Evolutionary conservation across 2,888 invertebrate genomes (phyloP), one percentile per base, ranked within the genome.

Genomic region (Anaspis maculata): DNA sequence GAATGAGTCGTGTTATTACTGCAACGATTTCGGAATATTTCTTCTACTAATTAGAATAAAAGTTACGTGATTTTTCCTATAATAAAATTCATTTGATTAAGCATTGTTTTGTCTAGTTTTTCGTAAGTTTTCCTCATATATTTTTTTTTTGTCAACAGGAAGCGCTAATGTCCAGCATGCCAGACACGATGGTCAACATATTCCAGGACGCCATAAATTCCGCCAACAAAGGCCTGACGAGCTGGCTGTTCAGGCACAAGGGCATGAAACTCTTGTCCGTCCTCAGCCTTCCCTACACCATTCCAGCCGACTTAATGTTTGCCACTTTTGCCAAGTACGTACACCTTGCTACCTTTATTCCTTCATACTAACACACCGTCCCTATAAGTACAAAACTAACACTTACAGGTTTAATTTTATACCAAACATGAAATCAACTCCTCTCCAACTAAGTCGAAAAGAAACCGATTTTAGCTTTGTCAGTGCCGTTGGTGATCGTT

Each of bases 131-230:
- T n/a, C n/a, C n/a, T n/a, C n/a, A n/a, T n/a, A n/a, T n/a, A n/a
- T n/a, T n/a, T n/a, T n/a, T n/a, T n/a, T n/a, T n/a, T n/a, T n/a
- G n/a, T n/a, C n/a, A n/a, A n/a, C n/a, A 89, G 87, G 88, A 89
- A 67, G 88, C 92, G 9, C 71, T 89, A 41, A 77, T 83, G 15
- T 90, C 88, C 41, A 84, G 86, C 59, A 76, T 95, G 46, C 94
- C 94, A 6, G 90, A 91, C 57, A 84, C 86, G 1, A 89, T 95
- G 51, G 74, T 89, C 65, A 83, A 80, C 49, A 83, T 89, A 56
- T 86, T 95, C 64, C 91, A 94, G 71, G 87, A 89, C 57, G 92
- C 91, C 1, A 90, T 92, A 45, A 89, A 92, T 59, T 79, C 88
- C 1, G 89, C 92, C 0, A 94, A 95, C 67, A 86, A 82, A 57